Percentiles rank a stretch among this genome's conserved stretches.
Conservation (phyloP, 2,888 invertebrate species). For the Sminthurides aquaticus region DNA sequence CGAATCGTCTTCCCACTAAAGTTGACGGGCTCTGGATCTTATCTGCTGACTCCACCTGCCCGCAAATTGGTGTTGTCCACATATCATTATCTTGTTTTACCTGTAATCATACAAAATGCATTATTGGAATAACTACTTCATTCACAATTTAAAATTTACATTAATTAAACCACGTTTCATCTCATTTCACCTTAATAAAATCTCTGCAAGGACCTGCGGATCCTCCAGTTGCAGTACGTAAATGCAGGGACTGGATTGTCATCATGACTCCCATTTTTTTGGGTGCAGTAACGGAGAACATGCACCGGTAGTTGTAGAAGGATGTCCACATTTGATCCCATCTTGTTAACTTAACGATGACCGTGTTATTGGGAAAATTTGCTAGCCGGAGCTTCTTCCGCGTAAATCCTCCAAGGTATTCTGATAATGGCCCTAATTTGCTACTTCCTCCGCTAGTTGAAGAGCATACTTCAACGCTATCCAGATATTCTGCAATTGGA, state of each 20-base stretch:
- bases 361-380: slow-evolving; percentile 38
- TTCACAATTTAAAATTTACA: not conserved
- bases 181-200: slow-evolving; percentile 30
- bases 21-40: slow-evolving; percentile 11
- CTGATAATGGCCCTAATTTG: slow-evolving; percentile 9
- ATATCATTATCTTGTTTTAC: slow-evolving; percentile 20
- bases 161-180: not conserved
- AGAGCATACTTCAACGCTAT: slow-evolving; percentile 39
- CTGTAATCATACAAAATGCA: slow-evolving; percentile 10
- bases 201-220: slow-evolving; percentile 27
- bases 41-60: slow-evolving; percentile 10
- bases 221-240: slow-evolving; percentile 19
- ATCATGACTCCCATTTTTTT: slow-evolving; percentile 40
- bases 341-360: slow-evolving; percentile 38
- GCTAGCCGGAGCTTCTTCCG: not conserved
- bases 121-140: not conserved
- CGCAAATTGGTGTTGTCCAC: slow-evolving; percentile 14
- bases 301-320: slow-evolving; percentile 37
- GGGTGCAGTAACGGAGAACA: slow-evolving; percentile 38
- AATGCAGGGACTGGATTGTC: slow-evolving; percentile 22
- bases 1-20: slow-evolving; percentile 14
- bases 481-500: slow-evolving; percentile 41
- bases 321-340: slow-evolving; percentile 36
- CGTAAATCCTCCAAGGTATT: not conserved
- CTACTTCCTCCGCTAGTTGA: slow-evolving; percentile 15